A percentile compares a stretch with the other conserved stretches of the same genome.
Conservation (phyloP, 2,888 invertebrate genomes). For the Pteria penguin region DNA sequence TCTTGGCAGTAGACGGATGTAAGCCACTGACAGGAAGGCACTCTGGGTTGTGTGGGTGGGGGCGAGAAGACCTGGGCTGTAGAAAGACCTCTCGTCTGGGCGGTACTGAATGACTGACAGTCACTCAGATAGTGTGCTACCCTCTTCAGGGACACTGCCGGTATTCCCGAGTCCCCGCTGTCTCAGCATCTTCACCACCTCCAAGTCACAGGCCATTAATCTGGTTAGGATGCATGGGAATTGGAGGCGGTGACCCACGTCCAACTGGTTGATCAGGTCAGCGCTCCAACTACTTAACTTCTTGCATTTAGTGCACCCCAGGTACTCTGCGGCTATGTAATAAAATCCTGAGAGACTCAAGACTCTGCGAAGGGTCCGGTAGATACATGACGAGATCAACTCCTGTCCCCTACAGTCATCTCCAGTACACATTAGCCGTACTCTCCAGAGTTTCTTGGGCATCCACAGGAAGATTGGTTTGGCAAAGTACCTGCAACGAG, state of each 20-base stretch:
- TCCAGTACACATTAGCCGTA: slow-evolving; percentile 26
- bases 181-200: slow-evolving; percentile 21
- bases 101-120: slow-evolving; percentile 9
- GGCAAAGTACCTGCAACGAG: slow-evolving; percentile 29
- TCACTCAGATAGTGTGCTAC: slow-evolving; percentile 11
- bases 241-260: slow-evolving; percentile 17
- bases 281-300: slow-evolving; percentile 20
- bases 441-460: slow-evolving; percentile 33
- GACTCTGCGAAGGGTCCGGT: slow-evolving; percentile 42
- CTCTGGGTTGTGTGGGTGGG: slow-evolving; percentile 17
- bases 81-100: background rate
- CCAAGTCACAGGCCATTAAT: slow-evolving; percentile 24
- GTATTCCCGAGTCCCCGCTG: slow-evolving; percentile 31
- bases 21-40: slow-evolving; percentile 46
- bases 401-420: slow-evolving; percentile 5
- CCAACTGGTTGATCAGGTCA: slow-evolving; percentile 8
- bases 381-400: slow-evolving; percentile 38
- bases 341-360: slow-evolving; percentile 41
- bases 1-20: slow-evolving; percentile 47
- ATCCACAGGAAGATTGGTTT: slow-evolving; percentile 39
- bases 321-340: slow-evolving; percentile 11
- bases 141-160: background rate
- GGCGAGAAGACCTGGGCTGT: background rate
- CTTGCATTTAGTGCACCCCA: slow-evolving; percentile 10
- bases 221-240: slow-evolving; percentile 19